Evolutionary conservation across 1,140 invertebrate genomes (phyloP).

Genomic region (Steinernema khuongi): DNA sequence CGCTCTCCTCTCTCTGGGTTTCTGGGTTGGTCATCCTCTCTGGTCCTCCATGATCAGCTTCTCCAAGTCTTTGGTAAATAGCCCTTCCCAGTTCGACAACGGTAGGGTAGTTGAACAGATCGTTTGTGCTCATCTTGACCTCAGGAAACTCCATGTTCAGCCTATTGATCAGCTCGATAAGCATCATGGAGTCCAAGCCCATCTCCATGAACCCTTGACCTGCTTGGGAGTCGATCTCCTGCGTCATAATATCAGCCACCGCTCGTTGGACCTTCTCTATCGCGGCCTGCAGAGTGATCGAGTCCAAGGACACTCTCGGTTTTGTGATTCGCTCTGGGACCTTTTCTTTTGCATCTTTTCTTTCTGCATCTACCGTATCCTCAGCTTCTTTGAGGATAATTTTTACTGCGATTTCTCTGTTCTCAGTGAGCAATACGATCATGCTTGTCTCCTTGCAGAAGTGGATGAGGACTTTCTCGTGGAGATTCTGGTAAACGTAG

Average conservation of each 20-base stretch:
- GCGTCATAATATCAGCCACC: background rate
- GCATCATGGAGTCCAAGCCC: constrained; percentile 25
- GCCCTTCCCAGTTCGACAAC: constrained; percentile 15
- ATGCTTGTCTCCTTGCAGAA: background rate
- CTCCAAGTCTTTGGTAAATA: background rate
- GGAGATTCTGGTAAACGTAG: background rate
- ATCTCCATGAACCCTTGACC: constrained; percentile 26
- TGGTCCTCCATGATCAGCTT: constrained; percentile 3
- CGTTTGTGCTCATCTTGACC: constrained; percentile 21
- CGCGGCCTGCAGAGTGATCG: background rate
- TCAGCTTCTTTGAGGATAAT: background rate
- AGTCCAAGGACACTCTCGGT: background rate
- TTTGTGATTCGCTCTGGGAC: background rate
- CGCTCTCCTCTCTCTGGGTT: background rate
- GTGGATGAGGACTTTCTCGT: background rate
- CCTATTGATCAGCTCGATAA: constrained; percentile 27
- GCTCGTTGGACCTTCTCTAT: background rate
- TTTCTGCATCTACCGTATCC: background rate
- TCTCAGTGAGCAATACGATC: background rate
- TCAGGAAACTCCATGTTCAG: constrained; percentile 19
- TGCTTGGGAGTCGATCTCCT: background rate
- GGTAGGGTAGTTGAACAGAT: constrained; percentile 32
- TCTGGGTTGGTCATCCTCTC: background rate
- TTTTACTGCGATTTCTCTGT: background rate
- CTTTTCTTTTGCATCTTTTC: background rate